Evolutionary conservation across 2,113 vertebrate genomes (phyloP), one percentile per base, ranked within the genome.

Genomic region (Zootoca vivipara): DNA sequence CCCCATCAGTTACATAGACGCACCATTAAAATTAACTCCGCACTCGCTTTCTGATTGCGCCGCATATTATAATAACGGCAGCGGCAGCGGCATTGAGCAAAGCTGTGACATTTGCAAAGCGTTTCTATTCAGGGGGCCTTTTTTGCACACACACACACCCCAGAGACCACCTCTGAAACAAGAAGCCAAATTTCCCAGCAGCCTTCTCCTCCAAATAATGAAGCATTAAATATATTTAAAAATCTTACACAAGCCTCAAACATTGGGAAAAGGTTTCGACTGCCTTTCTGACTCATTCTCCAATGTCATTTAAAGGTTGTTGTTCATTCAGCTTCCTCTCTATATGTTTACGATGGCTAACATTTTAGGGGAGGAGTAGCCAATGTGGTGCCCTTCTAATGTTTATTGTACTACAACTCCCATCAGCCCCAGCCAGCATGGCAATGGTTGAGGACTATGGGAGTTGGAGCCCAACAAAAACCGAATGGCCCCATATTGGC

Each of bases 291-390:
- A 83, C 42, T 52, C 87, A 77, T n/a, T 65, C 84, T 78, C 38
- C 94, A 92, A 87, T 86, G 92, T 93, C 93, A 93, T 91, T 92
- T 93, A 89, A 89, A 95, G 89, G 89, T 90, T 91, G 82, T 65
- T 42, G 4, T 72, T 42, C 52, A 16, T 72, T 90, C 83, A 58
- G 42, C 38, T 86, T 89, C 80, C 72, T 67, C 77, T 83, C 77
- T 77, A 40, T 5, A 16, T 77, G 58, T 9, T 9, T 22, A 20
- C 13, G 15, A 7, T 77, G n/a, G 58, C 46, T 69, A 42, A 40
- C 28, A 12, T 30, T 38, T 78, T 2, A n/a, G 42, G n/a, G 58
- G 16, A 62, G 16, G 58, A 20, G 58, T 62, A 62, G 58, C 0
- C 58, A 62, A 62, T 20, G 58, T 62, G 58, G 58, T 62, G 18